These are phyloP conservation scores for Cheilosia vernalis DNA, from an alignment of 2,888 invertebrate genomes.

Conservation along the genomic window DNA sequence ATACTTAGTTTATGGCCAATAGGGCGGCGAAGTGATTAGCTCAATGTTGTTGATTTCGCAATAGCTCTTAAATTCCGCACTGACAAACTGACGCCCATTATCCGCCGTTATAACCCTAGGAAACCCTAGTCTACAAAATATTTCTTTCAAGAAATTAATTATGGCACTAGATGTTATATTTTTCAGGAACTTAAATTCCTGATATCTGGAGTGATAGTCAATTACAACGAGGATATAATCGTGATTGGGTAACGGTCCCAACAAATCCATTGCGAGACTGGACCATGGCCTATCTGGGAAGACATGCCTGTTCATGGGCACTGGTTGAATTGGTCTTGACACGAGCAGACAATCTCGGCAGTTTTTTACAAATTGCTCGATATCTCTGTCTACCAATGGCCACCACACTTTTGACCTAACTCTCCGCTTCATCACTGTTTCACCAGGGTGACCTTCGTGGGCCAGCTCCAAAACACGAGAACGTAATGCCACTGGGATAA, in stretches of 20 bases:
- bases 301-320: conserved; percentile 68
- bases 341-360: conserved; percentile 71
- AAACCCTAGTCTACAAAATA: not conserved
- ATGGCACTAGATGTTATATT: conserved; percentile 43
- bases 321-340: conserved; percentile 63
- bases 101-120: conserved; percentile 38
- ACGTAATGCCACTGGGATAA: conserved; percentile 5
- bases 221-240: conserved; percentile 48
- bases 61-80: conserved; percentile 24
- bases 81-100: conserved; percentile 66
- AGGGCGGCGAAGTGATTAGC: conserved; percentile 58
- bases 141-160: conserved; percentile 60
- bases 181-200: conserved; percentile 44
- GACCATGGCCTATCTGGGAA: conserved; percentile 52
- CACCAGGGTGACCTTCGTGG: conserved; percentile 32
- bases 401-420: conserved; percentile 71
- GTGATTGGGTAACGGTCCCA: conserved; percentile 31
- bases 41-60: conserved; percentile 60
- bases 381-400: conserved; percentile 69
- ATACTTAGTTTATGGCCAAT: no score
- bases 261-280: conserved; percentile 37
- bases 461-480: conserved; percentile 21
- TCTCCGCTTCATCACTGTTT: conserved; percentile 46
- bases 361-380: conserved; percentile 68
- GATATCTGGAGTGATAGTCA: conserved; percentile 53